Percentiles rank a stretch among this genome's conserved stretches.
phyloP scores from a whole-genome alignment of 1,140 invertebrate genomes.

The Diuraphis noxia region DNA sequence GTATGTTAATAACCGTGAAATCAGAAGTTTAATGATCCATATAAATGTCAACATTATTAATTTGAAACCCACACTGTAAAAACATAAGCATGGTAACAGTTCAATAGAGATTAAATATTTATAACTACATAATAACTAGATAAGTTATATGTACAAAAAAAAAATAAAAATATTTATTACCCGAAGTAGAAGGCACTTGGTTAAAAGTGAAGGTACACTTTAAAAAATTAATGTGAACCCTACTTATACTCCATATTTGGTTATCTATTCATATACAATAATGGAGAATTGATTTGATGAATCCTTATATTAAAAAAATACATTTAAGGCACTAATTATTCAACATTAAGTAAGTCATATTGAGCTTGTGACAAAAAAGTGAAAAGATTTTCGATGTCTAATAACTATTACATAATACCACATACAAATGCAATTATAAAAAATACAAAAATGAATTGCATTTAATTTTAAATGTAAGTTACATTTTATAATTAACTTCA shows the following conservation, averaged over 20 bases:
- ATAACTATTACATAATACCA: neutral
- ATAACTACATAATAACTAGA: neutral
- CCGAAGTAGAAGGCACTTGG: conserved; percentile 11
- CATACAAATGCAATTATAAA: neutral
- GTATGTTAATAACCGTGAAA: neutral
- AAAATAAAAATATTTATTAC: neutral
- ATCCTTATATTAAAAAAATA: neutral
- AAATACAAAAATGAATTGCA: neutral
- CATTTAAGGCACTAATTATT: conserved; percentile 41
- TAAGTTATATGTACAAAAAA: neutral
- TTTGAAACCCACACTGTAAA: neutral
- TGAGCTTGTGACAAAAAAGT: conserved; percentile 30
- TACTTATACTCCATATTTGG: conserved; percentile 24
- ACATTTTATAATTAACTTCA: conserved; percentile 13
- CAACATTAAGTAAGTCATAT: conserved; percentile 21
- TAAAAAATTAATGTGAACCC: neutral
- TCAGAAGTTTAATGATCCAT: neutral
- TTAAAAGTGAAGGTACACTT: neutral
- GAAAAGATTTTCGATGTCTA: conserved; percentile 15
- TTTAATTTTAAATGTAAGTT: conserved; percentile 12
- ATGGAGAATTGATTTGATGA: conserved; percentile 18
- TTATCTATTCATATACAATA: neutral
- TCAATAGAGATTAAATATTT: neutral
- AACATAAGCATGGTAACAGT: neutral
- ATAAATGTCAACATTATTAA: neutral